Evolutionary conservation across 2,113 vertebrate genomes (phyloP), one percentile per base, ranked within the genome.

Genomic region (Tragelaphus strepsiceros): DNA sequence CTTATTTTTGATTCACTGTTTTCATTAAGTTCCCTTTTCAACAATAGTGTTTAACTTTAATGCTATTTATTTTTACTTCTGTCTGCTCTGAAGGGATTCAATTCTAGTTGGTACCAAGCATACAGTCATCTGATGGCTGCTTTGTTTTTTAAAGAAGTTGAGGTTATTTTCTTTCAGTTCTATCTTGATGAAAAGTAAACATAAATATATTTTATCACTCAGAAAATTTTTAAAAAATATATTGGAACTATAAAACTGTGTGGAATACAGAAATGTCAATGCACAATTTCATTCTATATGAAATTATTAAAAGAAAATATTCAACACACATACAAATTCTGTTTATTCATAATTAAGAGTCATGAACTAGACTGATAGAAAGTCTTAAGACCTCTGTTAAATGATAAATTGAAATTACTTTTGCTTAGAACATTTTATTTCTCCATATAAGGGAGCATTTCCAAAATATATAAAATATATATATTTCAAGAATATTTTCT

Each of bases 1-100:
- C 56, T 96, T 96, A 80, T 94, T 97, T 97, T 97, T 98, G 97
- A 98, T 98, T 97, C 96, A 98, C 89, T 94, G 93, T 97, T 98
- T 98, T 98, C 98, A 98, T 97, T 97, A 98, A 97, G 77, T 93
- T 96, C 83, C 91, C 87, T 96, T 94, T 97, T 87, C 83, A 96
- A 93, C 93, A 84, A 96, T 84, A 93, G 71, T 96, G 71, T 94
- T 97, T 96, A 97, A 96, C 93, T 98, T 93, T 83, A 94, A 96
- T 87, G 49, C 30, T 80, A 89, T 96, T 97, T 98, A 90, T 96
- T 98, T 97, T 97, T 97, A 95, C 94, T 91, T 94, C 32, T 95
- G 28, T 92, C 43, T 97, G 13, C 46, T 96, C 95, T 97, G 93
- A 98, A 96, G 56, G 77, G 71, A 97, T 64, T 96, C 71, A 46